Base-by-base conservation (phyloP, 2,888 invertebrate species). In the Lasius platythorax region DNA sequence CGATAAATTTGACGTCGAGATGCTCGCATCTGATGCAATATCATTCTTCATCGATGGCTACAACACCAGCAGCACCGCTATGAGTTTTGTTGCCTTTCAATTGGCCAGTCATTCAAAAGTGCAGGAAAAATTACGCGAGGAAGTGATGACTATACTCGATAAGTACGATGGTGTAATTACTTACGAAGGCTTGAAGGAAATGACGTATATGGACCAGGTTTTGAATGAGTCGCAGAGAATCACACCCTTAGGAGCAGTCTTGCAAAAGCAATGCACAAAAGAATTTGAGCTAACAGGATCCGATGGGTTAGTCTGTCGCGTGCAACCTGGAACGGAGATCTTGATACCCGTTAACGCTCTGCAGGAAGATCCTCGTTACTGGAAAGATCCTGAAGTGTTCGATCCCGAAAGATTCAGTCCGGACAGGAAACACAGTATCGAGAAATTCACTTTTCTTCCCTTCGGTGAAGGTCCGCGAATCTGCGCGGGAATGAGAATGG, bases 41-140 rank as follows among this genome's bases (percentile, higher is more conserved):
- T 94, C 95, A 8, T 96, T 96, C 90, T 95, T 96, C 87, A 88
- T 95, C 3, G 96, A 96, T 50, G 96, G 96, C 3, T 96, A 95
- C 87, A 96, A 96, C 91, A 96, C 96, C 0, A 95, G 96, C 0
- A 95, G 95, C 28, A 95, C 95, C 1, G 94, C 95, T 0, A 90
- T 96, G 70, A 94, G 95, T 8, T 95, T 95, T 82, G 93, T 95
- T 8, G 90, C 95, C 0, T 96, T 96, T 87, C 95, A 95, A 87
- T 88, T 96, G 1, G 95, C 96, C 2, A 84, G 93, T 3, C 92
- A 96, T 86, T 92, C 91, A 12, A 93, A 95, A 9, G 91, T 96
- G n/a, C 96, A 96, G 86, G 92, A 95, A 0, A 95, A 93, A 88
- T 88, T 96, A 4, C 93, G 95, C 6, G 79, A 94, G 15, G 96